Evolutionary conservation across 2,888 invertebrate genomes (phyloP).

Genomic region (Scaptomyza polygonia): DNA sequence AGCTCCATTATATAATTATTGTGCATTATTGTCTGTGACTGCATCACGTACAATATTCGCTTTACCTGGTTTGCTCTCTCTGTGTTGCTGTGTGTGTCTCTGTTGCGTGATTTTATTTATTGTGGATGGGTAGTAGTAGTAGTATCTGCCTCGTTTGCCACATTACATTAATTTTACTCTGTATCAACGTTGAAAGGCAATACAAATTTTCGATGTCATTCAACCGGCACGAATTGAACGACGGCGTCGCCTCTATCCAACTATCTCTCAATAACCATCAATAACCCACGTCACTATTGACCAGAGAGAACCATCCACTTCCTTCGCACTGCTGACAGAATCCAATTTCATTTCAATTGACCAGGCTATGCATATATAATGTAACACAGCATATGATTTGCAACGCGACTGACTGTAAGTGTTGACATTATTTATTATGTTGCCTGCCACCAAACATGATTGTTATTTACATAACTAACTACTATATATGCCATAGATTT

Average conservation of each 20-base stretch:
- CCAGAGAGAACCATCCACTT: background rate
- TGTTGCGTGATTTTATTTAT: constrained; percentile 40
- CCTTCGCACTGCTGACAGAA: constrained; percentile 61
- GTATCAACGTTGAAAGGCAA: constrained; percentile 69
- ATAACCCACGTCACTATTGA: constrained; percentile 31
- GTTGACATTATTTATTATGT: constrained; percentile 79
- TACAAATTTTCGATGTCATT: constrained; percentile 79
- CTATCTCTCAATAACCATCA: constrained; percentile 29
- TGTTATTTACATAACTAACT: constrained; percentile 51
- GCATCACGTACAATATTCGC: constrained; percentile 29
- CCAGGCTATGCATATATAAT: constrained; percentile 80
- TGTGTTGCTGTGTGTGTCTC: constrained; percentile 29
- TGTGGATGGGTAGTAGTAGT: constrained; percentile 3
- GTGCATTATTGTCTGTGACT: constrained; percentile 66
- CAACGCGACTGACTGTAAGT: constrained; percentile 56
- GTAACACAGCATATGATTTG: constrained; percentile 69
- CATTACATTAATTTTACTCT: constrained; percentile 57
- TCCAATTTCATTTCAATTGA: constrained; percentile 80
- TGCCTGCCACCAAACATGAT: constrained; percentile 25
- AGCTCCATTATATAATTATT: constrained; percentile 77
- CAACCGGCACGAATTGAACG: constrained; percentile 53
- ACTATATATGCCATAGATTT: constrained; percentile 25
- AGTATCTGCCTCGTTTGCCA: constrained; percentile 48
- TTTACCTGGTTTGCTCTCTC: constrained; percentile 18
- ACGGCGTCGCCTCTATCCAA: background rate